Percentiles rank a stretch among this genome's conserved stretches.
These are phyloP conservation scores for Sitodiplosis mosellana DNA, from an alignment of 1,140 invertebrate genomes.

Conservation along the genomic window DNA sequence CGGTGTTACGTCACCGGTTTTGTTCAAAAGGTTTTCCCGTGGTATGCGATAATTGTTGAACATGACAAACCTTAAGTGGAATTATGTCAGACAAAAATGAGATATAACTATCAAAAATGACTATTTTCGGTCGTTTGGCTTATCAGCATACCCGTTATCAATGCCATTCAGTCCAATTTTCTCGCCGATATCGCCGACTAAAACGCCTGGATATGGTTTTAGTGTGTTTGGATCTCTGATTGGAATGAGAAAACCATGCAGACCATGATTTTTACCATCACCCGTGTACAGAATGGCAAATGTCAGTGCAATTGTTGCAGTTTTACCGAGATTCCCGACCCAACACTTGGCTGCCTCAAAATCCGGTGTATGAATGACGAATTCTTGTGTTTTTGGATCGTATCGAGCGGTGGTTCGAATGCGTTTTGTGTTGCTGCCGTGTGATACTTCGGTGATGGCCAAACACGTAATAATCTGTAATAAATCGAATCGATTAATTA, in stretches of 20 bases:
- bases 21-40: constrained; percentile 63
- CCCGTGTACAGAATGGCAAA: constrained; percentile 68
- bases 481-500: constrained; percentile 12
- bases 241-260: constrained; percentile 71
- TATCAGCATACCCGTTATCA: constrained; percentile 54
- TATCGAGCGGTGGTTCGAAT: constrained; percentile 82
- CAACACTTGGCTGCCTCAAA: constrained; percentile 92
- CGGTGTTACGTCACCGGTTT: constrained; percentile 67
- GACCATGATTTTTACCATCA: constrained; percentile 64
- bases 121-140: too few species aligned
- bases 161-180: constrained; percentile 76
- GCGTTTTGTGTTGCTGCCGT: constrained; percentile 83
- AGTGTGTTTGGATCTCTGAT: constrained; percentile 45
- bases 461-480: constrained; percentile 55
- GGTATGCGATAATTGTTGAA: constrained; percentile 77
- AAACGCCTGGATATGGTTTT: constrained; percentile 46
- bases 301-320: constrained; percentile 67
- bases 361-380: constrained; percentile 79
- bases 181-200: constrained; percentile 69
- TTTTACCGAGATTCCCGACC: constrained; percentile 78
- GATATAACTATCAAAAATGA: too few species aligned
- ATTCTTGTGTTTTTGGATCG: constrained; percentile 55
- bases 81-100: background rate
- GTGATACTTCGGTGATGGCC: constrained; percentile 79
- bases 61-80: constrained; percentile 49